Evolutionary conservation across 2,113 vertebrate genomes (phyloP).

Genomic region (Alces alces): DNA sequence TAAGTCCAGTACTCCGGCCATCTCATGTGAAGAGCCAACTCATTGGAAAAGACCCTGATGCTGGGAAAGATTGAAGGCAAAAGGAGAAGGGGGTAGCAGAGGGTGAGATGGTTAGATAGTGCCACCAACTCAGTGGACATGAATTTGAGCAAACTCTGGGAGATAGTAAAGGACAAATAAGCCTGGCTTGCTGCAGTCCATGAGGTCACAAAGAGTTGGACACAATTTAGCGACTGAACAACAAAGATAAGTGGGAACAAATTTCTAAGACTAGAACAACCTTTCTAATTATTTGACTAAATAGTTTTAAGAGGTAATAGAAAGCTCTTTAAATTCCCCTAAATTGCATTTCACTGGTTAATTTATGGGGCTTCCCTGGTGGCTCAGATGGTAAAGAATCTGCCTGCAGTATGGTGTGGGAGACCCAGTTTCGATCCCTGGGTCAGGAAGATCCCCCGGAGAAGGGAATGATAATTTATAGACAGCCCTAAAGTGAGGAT

Average conservation of each 20-base stretch:
- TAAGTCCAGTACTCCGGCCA: background rate
- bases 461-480: background rate
- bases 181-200: background rate
- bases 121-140: background rate
- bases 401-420: background rate
- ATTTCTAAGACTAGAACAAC: background rate
- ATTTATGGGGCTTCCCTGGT: background rate
- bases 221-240: background rate
- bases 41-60: background rate
- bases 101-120: background rate
- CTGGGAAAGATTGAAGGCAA: background rate
- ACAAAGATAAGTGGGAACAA: background rate
- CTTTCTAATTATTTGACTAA: background rate
- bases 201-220: background rate
- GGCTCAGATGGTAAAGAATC: background rate
- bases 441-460: background rate
- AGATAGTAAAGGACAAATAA: background rate
- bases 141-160: background rate
- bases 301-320: background rate
- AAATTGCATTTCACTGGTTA: background rate
- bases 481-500: background rate
- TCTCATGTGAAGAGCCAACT: background rate
- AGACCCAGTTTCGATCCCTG: background rate
- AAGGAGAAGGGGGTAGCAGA: background rate
- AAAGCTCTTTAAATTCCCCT: background rate